A percentile compares a stretch with the other conserved stretches of the same genome.
Evolutionary conservation across 2,888 invertebrate species (phyloP).

Genomic region (Andrena flavipes): DNA sequence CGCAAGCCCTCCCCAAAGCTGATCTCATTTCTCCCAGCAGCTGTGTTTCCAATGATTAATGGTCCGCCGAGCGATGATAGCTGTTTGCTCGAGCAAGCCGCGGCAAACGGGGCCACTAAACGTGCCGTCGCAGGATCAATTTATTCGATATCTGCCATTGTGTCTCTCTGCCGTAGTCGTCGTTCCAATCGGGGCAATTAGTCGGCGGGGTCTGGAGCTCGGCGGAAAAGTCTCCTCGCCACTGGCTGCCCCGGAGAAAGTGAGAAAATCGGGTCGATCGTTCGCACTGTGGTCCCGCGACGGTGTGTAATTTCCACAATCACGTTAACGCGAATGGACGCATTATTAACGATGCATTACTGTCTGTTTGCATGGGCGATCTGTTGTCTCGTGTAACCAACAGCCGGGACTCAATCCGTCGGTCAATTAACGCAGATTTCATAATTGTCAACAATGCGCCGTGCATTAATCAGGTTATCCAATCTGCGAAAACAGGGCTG

Average conservation of each 20-base stretch:
- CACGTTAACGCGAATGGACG: constrained; percentile 9
- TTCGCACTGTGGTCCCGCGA: background rate
- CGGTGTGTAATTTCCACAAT: constrained; percentile 23
- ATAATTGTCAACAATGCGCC: background rate
- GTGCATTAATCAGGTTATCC: background rate
- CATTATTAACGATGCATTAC: constrained; percentile 25
- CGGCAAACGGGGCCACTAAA: constrained; percentile 54
- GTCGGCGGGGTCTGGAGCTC: background rate
- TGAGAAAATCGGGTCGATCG: constrained; percentile 21
- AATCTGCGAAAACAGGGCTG: background rate
- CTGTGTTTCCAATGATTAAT: constrained; percentile 69
- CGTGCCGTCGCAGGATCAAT: constrained; percentile 32
- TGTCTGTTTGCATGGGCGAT: constrained; percentile 8
- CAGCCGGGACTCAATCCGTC: background rate
- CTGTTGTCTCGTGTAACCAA: constrained; percentile 7
- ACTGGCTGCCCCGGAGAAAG: background rate
- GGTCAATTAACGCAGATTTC: constrained; percentile 18
- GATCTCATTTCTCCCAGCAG: constrained; percentile 42
- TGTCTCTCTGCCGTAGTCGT: constrained; percentile 1
- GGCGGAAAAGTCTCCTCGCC: background rate
- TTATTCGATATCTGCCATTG: constrained; percentile 26
- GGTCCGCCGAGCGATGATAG: constrained; percentile 69
- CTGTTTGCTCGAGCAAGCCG: constrained; percentile 60
- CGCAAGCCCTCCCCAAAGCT: constrained; percentile 35
- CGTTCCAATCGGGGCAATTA: constrained; percentile 27